Evolutionary conservation across 2,888 invertebrate species (phyloP).

Genomic region (Netelia virgata): DNA sequence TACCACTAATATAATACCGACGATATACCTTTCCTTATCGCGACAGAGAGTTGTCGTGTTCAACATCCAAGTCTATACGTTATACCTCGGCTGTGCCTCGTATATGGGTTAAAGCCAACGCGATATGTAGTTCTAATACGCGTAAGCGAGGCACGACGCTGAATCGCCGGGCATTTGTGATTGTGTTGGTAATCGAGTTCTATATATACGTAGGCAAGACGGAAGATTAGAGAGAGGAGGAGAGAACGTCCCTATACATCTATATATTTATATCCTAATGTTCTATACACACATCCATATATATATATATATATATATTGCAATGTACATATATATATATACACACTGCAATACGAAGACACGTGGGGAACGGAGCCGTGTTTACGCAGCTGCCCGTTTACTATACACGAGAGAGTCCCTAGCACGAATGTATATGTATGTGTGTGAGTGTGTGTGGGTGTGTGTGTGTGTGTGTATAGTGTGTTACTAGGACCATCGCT

Average conservation of each 20-base stretch:
- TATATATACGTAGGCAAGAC: conserved; percentile 18
- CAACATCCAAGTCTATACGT: conserved; percentile 40
- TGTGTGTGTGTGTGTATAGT: not conserved
- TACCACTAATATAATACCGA: conserved; percentile 44
- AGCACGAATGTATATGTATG: conserved; percentile 13
- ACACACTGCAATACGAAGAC: conserved; percentile 42
- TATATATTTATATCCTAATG: no score
- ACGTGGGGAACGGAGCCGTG: conserved; percentile 63
- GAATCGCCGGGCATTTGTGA: conserved; percentile 60
- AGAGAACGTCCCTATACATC: conserved; percentile 11
- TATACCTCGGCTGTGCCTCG: conserved; percentile 1
- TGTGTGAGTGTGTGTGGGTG: conserved; percentile 15
- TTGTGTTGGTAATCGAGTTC: conserved; percentile 62
- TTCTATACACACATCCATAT: not conserved
- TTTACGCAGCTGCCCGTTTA: conserved; percentile 69
- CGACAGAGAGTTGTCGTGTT: conserved; percentile 59
- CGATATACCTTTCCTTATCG: conserved; percentile 61
- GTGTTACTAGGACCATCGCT: conserved; percentile 1
- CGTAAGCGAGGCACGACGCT: conserved; percentile 49
- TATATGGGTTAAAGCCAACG: conserved; percentile 63
- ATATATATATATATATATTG: not conserved
- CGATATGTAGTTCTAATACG: conserved; percentile 61
- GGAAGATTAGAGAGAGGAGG: conserved; percentile 16
- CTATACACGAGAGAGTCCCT: conserved; percentile 55
- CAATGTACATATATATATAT: not conserved